Evolutionary conservation across 2,797 vertebrate species (phyloP), one percentile per base, ranked within the genome.

Genomic region (Centroberyx gerrardi): DNA sequence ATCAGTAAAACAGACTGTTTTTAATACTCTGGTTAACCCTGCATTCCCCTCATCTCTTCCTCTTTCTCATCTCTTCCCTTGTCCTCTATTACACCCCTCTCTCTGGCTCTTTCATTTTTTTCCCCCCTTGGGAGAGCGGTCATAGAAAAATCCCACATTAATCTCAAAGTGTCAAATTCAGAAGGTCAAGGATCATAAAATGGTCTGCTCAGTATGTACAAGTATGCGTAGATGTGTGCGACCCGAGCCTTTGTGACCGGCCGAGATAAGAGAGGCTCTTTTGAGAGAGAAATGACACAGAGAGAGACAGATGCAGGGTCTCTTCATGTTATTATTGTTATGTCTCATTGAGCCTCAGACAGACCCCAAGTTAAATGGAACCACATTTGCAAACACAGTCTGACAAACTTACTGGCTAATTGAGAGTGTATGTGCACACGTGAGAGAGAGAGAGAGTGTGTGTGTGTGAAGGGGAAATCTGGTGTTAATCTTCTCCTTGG

Each of bases 331-430:
- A 78, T 93, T 92, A 88, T 89, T 88, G 88, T 91, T 90, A 87
- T 88, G 90, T 91, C 89, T 93, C 90, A 91, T 81, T 84, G 87
- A 87, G 68, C 49, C 63, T 86, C 86, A 92, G 92, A 90, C 87
- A 88, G 88, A 91, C 84, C 68, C 75, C 72, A 78, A 89, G 90
- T 92, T 92, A 92, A 90, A 91, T 80, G 67, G 70, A 88, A 87
- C 82, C 91, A 89, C 89, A 90, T 90, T 90, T 87, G 76, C 80
- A 87, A 90, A 87, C 76, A 87, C 68, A 82, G 83, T 87, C 88
- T 85, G 80, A 90, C 87, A 90, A 90, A 87, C 75, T 65, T 79
- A 63, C 64, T 5, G 61, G 51, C 81, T 89, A 90, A 90, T 87
- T 89, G 81, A 87, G 76, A 54, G 66, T 64, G 72, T 62, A 53